Conservation (phyloP, 2,888 invertebrate genomes). For the Nematopogon swammerdamellus region DNA sequence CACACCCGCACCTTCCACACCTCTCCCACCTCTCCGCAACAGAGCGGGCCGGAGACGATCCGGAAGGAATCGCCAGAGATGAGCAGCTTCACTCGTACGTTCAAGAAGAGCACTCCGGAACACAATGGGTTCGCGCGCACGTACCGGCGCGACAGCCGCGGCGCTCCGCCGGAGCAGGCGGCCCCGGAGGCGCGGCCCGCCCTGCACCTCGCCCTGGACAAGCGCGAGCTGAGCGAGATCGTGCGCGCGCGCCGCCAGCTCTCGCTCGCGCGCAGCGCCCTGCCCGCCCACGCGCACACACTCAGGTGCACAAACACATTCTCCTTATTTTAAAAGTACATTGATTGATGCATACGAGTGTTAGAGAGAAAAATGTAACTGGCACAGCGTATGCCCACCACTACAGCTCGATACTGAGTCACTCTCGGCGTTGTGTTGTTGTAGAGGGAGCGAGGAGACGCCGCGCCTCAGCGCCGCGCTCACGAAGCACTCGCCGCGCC, state of each 20-base stretch:
- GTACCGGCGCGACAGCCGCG: conserved; percentile 26
- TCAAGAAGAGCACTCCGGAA: conserved; percentile 40
- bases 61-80: no score
- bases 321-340: no score
- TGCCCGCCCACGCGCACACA: conserved; percentile 24
- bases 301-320: no score
- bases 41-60: no score
- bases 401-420: no score
- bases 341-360: no score
- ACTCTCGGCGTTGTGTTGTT: no score
- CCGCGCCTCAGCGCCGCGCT: conserved; percentile 41
- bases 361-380: no score
- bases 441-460: no score
- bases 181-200: conserved; percentile 8
- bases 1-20: neutral
- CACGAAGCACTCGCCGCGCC: conserved; percentile 32
- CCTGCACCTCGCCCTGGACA: conserved; percentile 39
- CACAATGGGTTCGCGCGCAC: conserved; percentile 36
- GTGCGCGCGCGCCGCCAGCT: conserved; percentile 46
- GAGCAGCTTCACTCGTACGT: conserved; percentile 33
- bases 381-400: no score
- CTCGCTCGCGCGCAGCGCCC: conserved; percentile 36
- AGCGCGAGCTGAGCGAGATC: conserved; percentile 45
- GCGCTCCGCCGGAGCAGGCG: conserved; percentile 25
- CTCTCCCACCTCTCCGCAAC: neutral